Evolutionary conservation across 2,113 vertebrate genomes (phyloP).

Genomic region (Etia nguti): DNA sequence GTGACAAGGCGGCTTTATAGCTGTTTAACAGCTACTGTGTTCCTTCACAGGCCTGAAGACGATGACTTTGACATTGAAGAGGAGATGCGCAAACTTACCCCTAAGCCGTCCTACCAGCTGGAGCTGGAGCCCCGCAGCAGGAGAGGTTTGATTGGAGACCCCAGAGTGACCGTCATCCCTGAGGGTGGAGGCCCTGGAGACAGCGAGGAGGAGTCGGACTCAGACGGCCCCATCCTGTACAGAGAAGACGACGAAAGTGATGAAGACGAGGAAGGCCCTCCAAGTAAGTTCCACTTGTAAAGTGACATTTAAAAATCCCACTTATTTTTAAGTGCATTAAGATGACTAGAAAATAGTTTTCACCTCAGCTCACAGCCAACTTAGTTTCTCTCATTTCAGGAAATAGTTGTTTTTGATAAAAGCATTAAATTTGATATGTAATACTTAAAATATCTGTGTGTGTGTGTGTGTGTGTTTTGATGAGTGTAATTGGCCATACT

Average conservation of each 20-base stretch:
- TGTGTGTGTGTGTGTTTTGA: background rate
- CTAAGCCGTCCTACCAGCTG: background rate
- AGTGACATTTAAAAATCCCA: background rate
- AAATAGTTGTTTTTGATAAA: background rate
- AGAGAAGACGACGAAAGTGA: slow-evolving; percentile 74
- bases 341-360: background rate
- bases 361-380: background rate
- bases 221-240: slow-evolving; percentile 87
- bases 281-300: slow-evolving; percentile 29
- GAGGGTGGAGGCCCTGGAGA: slow-evolving; percentile 63
- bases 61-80: slow-evolving; percentile 88
- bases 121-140: slow-evolving; percentile 67
- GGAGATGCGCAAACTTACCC: slow-evolving; percentile 68
- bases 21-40: background rate
- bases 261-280: slow-evolving; percentile 77
- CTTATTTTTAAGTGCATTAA: background rate
- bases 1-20: background rate
- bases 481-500: background rate
- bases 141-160: slow-evolving; percentile 70
- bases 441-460: background rate
- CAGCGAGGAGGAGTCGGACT: slow-evolving; percentile 81
- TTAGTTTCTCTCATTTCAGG: background rate
- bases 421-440: background rate
- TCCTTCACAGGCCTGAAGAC: slow-evolving; percentile 82
- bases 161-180: slow-evolving; percentile 74